phyloP scores from a whole-genome alignment of 2,113 vertebrate genomes.

The Camelus dromedarius region DNA sequence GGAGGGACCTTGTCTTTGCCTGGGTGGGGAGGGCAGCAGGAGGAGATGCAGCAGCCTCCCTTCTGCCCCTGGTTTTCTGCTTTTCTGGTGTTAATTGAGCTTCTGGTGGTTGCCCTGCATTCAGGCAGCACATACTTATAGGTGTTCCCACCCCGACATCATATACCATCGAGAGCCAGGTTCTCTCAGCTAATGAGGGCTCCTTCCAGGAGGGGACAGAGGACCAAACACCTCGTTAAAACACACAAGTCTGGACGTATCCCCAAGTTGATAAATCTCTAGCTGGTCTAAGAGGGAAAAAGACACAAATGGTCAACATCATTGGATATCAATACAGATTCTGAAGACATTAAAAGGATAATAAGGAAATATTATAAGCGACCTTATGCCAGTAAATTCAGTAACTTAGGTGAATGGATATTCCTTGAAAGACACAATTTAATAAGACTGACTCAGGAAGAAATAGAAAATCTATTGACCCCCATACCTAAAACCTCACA shows the following conservation, averaged over 20 bases:
- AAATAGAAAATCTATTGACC: neutral
- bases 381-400: neutral
- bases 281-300: neutral
- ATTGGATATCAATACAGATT: neutral
- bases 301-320: neutral
- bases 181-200: neutral
- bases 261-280: neutral
- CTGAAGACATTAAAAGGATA: neutral
- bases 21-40: neutral
- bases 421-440: neutral
- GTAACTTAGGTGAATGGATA: neutral
- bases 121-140: neutral
- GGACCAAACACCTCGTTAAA: neutral
- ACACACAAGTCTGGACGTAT: neutral
- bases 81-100: neutral
- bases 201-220: neutral
- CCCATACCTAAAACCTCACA: neutral
- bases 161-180: neutral
- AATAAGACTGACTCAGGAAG: neutral
- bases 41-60: neutral
- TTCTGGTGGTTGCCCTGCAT: neutral
- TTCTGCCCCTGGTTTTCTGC: neutral
- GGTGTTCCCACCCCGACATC: rapidly evolving
- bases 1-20: neutral
- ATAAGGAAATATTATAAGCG: neutral